A percentile compares a stretch with the other conserved stretches of the same genome.
phyloP scores from a whole-genome alignment of 2,113 vertebrate species.

The Hypanus sabinus region DNA sequence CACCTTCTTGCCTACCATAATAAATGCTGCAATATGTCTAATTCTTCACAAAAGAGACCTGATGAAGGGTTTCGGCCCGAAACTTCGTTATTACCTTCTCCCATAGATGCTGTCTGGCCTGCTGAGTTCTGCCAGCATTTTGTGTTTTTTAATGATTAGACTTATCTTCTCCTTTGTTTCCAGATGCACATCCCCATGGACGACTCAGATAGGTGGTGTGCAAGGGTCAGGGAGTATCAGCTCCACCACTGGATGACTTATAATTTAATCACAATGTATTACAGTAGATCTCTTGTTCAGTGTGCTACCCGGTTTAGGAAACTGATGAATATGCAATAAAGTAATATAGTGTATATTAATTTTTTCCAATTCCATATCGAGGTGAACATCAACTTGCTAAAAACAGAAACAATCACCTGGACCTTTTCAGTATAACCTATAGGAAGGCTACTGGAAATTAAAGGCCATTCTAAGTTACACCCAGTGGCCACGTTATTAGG shows the following conservation, averaged over 20 bases:
- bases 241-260: too few species aligned
- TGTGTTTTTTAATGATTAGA: too few species aligned
- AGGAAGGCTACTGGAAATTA: background rate
- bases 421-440: background rate
- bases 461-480: background rate
- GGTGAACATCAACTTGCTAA: background rate
- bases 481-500: too few species aligned
- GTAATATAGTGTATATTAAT: background rate
- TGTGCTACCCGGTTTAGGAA: too few species aligned
- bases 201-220: too few species aligned
- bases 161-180: too few species aligned
- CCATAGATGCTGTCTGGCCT: too few species aligned
- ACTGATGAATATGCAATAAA: background rate
- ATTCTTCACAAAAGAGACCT: background rate
- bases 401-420: background rate
- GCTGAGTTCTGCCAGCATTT: too few species aligned
- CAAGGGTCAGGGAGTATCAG: too few species aligned
- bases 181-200: too few species aligned
- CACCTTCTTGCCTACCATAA: background rate
- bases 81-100: too few species aligned
- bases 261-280: background rate
- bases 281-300: background rate
- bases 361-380: background rate
- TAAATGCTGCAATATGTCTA: background rate
- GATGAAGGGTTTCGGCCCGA: too few species aligned